phyloP scores from a whole-genome alignment of 2,888 invertebrate species.

The Thalpophila matura region DNA sequence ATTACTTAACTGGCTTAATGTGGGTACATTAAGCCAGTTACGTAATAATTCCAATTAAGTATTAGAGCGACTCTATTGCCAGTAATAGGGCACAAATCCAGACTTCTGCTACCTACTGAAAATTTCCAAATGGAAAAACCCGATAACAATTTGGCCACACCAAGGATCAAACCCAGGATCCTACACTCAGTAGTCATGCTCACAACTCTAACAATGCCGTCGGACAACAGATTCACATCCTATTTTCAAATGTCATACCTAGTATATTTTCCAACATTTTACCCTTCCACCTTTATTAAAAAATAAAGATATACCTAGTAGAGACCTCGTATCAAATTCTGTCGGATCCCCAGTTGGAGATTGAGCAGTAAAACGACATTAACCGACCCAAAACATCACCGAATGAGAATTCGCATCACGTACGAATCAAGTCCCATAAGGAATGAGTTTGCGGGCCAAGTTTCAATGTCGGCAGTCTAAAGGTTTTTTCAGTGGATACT shows the following conservation, averaged over 20 bases:
- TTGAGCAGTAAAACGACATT: constrained; percentile 79
- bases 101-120: too few relatives aligned
- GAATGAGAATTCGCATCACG: constrained; percentile 81
- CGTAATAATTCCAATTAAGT: too few relatives aligned
- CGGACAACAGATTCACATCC: too few relatives aligned
- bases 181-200: too few relatives aligned
- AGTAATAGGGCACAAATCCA: too few relatives aligned
- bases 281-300: constrained; percentile 56
- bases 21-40: too few relatives aligned
- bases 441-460: constrained; percentile 78
- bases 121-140: too few relatives aligned
- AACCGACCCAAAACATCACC: constrained; percentile 74
- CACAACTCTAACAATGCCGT: too few relatives aligned
- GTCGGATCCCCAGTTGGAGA: constrained; percentile 72
- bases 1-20: too few relatives aligned
- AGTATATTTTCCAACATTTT: constrained; percentile 28
- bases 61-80: too few relatives aligned
- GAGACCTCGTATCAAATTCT: constrained; percentile 73
- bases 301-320: constrained; percentile 62
- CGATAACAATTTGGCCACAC: too few relatives aligned
- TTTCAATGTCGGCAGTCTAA: constrained; percentile 79
- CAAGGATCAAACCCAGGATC: too few relatives aligned
- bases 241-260: constrained; percentile 24
- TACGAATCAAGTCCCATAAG: constrained; percentile 80
- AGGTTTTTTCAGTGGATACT: constrained; percentile 71